Evolutionary conservation across 2,888 invertebrate genomes (phyloP).

Genomic region (Antheraea yamamai): DNA sequence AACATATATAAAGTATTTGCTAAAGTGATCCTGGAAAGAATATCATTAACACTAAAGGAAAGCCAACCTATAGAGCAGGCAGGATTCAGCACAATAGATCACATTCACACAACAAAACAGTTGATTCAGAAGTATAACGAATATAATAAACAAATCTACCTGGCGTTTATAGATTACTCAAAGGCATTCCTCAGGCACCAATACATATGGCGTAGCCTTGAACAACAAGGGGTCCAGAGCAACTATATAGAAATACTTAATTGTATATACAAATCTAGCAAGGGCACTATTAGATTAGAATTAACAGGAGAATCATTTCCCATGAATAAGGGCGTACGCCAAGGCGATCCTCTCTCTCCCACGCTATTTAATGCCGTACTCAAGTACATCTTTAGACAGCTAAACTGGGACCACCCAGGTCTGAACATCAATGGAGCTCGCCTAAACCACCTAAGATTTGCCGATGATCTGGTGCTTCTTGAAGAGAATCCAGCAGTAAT

Average conservation of each 20-base stretch:
- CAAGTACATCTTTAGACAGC: no score
- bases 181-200: slow-evolving; percentile 21
- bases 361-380: no score
- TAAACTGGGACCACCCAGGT: background rate
- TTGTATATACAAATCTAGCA: no score
- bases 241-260: background rate
- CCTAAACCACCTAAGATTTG: no score
- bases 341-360: no score
- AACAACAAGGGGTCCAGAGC: slow-evolving; percentile 23
- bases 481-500: no score
- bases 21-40: no score
- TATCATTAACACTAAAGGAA: no score
- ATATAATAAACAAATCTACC: slow-evolving; percentile 22
- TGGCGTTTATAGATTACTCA: slow-evolving; percentile 25
- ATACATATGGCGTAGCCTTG: slow-evolving; percentile 20
- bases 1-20: background rate
- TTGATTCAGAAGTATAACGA: slow-evolving; percentile 12
- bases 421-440: background rate
- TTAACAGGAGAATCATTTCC: no score
- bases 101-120: background rate
- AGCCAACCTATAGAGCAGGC: slow-evolving; percentile 9
- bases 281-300: no score
- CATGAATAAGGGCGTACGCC: no score
- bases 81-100: background rate
- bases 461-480: no score